Percentiles rank a stretch among this genome's conserved stretches.
Conservation (phyloP, 2,113 vertebrate genomes). For the Nansenia antarctica region DNA sequence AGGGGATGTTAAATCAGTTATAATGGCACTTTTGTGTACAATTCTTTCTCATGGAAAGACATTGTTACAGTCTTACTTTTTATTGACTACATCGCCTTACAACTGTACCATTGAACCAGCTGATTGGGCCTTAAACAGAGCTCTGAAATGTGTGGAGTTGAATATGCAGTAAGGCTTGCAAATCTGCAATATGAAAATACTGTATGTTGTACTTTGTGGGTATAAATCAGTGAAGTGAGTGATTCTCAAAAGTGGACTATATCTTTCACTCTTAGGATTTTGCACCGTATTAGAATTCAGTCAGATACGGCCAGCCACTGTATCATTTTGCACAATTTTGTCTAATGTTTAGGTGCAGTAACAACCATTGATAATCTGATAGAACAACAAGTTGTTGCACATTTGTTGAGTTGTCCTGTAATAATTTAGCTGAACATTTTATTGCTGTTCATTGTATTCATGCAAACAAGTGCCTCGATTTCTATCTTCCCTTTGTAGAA, state of each 20-base stretch:
- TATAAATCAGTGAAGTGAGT: not conserved
- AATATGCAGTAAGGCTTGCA: not conserved
- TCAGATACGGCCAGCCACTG: not conserved
- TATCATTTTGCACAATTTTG: not conserved
- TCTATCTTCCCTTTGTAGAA: not conserved
- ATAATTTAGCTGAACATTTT: conserved; percentile 6
- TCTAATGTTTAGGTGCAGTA: not conserved
- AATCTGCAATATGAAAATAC: not conserved
- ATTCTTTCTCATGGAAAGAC: conserved; percentile 4
- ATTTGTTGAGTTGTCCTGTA: not conserved
- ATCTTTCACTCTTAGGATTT: not conserved
- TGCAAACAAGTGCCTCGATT: conserved; percentile 47
- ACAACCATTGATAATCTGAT: not conserved
- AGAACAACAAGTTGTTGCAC: not conserved
- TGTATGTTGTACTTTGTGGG: not conserved
- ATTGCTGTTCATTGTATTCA: not conserved
- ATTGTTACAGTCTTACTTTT: conserved; percentile 3
- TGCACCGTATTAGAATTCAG: not conserved
- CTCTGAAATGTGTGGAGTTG: not conserved
- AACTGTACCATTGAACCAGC: not conserved
- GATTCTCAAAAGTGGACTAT: not conserved
- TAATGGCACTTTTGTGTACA: conserved; percentile 33
- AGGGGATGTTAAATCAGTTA: not conserved
- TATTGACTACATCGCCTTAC: not conserved
- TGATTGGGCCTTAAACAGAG: not conserved